Conservation (phyloP, 2,113 vertebrate species). For the Fregata magnificens region DNA sequence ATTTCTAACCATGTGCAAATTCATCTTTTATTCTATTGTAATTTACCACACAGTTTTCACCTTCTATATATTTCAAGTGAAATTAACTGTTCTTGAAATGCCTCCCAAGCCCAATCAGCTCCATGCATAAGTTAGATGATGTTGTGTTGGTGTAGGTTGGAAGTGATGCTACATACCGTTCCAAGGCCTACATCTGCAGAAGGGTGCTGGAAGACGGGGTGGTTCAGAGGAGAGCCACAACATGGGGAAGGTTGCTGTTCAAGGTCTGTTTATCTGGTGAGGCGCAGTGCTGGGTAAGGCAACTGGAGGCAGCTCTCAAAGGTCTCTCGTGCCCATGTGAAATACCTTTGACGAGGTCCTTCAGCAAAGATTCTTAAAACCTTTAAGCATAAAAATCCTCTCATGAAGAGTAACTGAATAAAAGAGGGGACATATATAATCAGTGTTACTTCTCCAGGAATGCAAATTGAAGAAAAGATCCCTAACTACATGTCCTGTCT, state of each 20-base stretch:
- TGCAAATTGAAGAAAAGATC: background rate
- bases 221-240: background rate
- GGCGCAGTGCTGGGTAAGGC: background rate
- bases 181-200: background rate
- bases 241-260: accelerated
- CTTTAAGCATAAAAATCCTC: background rate
- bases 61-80: background rate
- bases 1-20: background rate
- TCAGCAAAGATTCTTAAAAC: background rate
- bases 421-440: background rate
- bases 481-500: background rate
- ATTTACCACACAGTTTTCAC: background rate
- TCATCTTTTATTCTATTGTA: background rate
- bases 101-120: background rate
- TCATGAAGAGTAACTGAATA: background rate
- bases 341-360: background rate
- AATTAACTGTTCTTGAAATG: background rate
- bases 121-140: background rate
- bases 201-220: background rate
- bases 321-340: background rate
- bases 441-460: background rate
- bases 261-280: background rate
- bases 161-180: background rate
- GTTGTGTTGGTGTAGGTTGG: background rate
- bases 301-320: background rate